phyloP scores from a whole-genome alignment of 2,797 vertebrate species.

The Molothrus aeneus region DNA sequence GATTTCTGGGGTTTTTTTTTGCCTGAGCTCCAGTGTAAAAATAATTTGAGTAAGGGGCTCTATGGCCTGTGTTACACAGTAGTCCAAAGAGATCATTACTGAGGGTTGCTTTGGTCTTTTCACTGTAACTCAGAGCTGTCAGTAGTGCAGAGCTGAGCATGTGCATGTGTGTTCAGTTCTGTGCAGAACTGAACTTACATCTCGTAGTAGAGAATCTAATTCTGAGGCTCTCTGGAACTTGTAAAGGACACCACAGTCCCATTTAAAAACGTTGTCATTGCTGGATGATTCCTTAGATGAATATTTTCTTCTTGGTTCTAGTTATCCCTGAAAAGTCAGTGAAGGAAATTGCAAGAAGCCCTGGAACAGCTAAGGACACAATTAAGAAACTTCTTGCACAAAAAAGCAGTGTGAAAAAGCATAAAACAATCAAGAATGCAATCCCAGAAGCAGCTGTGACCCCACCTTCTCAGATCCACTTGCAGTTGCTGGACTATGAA shows the following conservation, averaged over 20 bases:
- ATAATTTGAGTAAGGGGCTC: background rate
- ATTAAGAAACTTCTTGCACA: conserved; percentile 79
- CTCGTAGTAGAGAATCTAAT: background rate
- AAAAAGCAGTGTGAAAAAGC: conserved; percentile 76
- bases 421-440: conserved; percentile 81
- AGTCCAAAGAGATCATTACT: background rate
- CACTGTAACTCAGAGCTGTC: background rate
- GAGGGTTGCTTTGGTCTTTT: background rate
- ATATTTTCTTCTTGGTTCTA: conserved; percentile 65
- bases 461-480: conserved; percentile 53
- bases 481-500: conserved; percentile 84
- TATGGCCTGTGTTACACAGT: background rate
- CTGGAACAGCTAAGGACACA: conserved; percentile 77
- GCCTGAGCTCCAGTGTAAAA: background rate
- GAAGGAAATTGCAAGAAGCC: conserved; percentile 74
- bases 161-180: rapidly evolving
- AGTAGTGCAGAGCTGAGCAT: background rate
- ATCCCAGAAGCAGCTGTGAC: conserved; percentile 81
- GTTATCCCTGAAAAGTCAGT: conserved; percentile 86
- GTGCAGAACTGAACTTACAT: background rate
- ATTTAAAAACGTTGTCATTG: background rate
- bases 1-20: background rate
- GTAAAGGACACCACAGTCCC: background rate
- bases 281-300: background rate
- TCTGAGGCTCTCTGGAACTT: background rate